Base-by-base conservation (phyloP, 2,888 invertebrate genomes). In the Baronia brevicornis region DNA sequence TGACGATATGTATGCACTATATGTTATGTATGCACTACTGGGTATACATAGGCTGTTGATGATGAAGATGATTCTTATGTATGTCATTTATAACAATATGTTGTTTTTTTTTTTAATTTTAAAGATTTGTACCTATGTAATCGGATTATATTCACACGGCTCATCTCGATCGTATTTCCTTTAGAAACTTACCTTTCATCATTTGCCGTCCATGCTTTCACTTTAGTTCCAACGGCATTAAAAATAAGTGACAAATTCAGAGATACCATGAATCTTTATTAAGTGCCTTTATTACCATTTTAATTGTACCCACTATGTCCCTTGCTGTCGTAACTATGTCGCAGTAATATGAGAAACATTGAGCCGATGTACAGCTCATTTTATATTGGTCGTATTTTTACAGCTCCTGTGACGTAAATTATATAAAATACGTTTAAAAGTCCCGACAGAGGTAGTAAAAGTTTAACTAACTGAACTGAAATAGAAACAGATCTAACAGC, bases 401-500 rank as follows among this genome's bases (percentile, higher is more conserved):
- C 37, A 38, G 31, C 34, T 39, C 30, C 8, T 17, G 40, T 40
- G 42, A 44, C 38, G 41, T 33, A 38, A 39, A 39, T 42, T 37
- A 36, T 10, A 36, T 39, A 37, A 30, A 36, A 40, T 34, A 40
- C 38, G 35, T 46, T 46, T 38, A 42, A 35, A 28, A 44, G 34
- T 40, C 38, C 28, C 36, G 26, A 13, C 37, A 33, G 18, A 22
- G 39, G 31, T 36, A 36, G 38, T 48, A 43, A 48, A 50, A 46
- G 10, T 44, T 44, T 46, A 48, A 48, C 44, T 35, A 29, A 35
- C 34, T 35, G 25, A 35, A 43, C 47, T 23, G 38, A 46, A 48
- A 48, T 52, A 50, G 48, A 52, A 43, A 44, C 36, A 47, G 47
- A 46, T 36, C 38, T 35, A 37, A 38, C 31, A 41, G 22, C 32